A percentile compares a stretch with the other conserved stretches of the same genome.
Evolutionary conservation across 1,140 invertebrate species (phyloP).

Genomic region (Apis dorsata): DNA sequence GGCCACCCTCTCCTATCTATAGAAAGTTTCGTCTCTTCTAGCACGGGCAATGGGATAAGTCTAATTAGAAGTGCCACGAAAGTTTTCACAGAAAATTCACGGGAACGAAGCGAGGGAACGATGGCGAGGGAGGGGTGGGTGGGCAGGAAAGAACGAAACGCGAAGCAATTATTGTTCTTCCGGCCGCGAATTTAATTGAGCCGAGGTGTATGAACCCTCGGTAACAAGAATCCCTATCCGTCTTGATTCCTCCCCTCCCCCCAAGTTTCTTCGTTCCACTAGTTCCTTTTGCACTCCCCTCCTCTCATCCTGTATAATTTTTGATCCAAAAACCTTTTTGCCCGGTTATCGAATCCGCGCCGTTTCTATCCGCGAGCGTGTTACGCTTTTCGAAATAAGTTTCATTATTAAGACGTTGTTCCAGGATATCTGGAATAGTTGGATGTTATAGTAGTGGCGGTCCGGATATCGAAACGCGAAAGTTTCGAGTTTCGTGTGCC

Average conservation of each 20-base stretch:
- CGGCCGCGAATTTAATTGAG: conserved; percentile 58
- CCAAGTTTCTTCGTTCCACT: not conserved
- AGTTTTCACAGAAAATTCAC: conserved; percentile 32
- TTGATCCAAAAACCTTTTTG: not conserved
- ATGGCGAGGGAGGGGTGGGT: not conserved
- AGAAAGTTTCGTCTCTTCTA: conserved; percentile 38
- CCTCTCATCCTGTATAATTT: conserved; percentile 41
- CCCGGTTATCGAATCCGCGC: conserved; percentile 5
- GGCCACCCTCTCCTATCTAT: conserved; percentile 13
- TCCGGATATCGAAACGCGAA: conserved; percentile 20
- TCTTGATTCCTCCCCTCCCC: conserved; percentile 20
- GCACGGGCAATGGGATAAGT: conserved; percentile 48
- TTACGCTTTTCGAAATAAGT: conserved; percentile 50
- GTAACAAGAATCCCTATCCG: conserved; percentile 51
- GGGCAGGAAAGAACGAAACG: conserved; percentile 25
- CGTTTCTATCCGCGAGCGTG: conserved; percentile 17
- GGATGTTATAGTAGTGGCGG: not conserved
- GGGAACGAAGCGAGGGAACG: not conserved
- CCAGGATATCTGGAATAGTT: conserved; percentile 21
- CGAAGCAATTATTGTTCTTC: conserved; percentile 60
- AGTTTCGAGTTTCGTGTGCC: not conserved
- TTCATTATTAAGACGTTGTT: conserved; percentile 44
- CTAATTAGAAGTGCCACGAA: conserved; percentile 56
- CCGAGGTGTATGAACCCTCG: conserved; percentile 25
- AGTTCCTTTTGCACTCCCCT: not conserved